Percentiles rank a stretch among this genome's conserved stretches.
These are phyloP conservation scores for Drosophila ogumai DNA, from an alignment of 1,140 invertebrate species.

Conservation along the genomic window DNA sequence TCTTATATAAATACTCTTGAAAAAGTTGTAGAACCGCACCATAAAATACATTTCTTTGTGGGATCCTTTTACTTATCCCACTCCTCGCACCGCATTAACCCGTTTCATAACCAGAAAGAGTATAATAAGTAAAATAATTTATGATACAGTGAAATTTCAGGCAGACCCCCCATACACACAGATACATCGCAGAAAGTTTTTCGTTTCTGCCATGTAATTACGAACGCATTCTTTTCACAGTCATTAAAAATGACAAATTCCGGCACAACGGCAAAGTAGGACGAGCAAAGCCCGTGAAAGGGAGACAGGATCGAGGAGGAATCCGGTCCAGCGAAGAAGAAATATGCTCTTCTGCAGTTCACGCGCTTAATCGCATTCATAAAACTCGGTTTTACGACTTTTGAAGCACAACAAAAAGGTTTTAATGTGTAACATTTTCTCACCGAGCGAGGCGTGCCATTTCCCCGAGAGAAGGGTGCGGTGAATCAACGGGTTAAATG, in stretches of 20 bases:
- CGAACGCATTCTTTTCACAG: slow-evolving; percentile 78
- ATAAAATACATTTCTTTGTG: slow-evolving; percentile 31
- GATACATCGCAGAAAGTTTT: slow-evolving; percentile 61
- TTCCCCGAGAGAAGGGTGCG: slow-evolving; percentile 4
- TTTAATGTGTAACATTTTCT: slow-evolving; percentile 69
- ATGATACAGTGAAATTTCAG: slow-evolving; percentile 67
- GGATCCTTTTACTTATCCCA: slow-evolving; percentile 22
- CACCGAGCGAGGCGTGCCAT: slow-evolving; percentile 12
- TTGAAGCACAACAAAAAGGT: slow-evolving; percentile 63
- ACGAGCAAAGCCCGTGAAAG: slow-evolving; percentile 23
- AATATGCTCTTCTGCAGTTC: slow-evolving; percentile 79
- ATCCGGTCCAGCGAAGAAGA: slow-evolving; percentile 42
- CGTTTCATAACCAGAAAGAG: slow-evolving; percentile 32
- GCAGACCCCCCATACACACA: neutral
- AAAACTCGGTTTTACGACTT: slow-evolving; percentile 81
- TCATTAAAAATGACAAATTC: slow-evolving; percentile 83
- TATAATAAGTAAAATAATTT: slow-evolving; percentile 73
- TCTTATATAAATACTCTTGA: neutral
- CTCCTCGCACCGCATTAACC: slow-evolving; percentile 1
- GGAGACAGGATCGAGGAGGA: slow-evolving; percentile 12
- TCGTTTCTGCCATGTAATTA: slow-evolving; percentile 71
- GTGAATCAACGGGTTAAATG: slow-evolving; percentile 50
- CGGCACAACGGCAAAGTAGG: slow-evolving; percentile 69
- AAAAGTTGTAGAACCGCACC: neutral
- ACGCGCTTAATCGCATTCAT: slow-evolving; percentile 81